Evolutionary conservation across 2,888 invertebrate genomes (phyloP), one percentile per base, ranked within the genome.

Genomic region (Encarsia formosa): DNA sequence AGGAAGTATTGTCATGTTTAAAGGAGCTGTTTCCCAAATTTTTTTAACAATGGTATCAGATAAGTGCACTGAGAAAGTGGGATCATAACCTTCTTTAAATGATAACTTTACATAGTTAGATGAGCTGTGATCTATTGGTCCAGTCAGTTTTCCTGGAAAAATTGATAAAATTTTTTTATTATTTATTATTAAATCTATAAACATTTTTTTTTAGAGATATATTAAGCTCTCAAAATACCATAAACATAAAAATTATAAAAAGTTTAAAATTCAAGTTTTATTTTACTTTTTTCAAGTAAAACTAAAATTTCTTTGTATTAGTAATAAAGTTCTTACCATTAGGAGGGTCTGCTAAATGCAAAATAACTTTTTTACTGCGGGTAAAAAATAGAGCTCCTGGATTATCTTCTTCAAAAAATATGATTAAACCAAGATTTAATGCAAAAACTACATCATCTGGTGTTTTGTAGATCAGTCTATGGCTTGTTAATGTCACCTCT

Each of bases 401-500:
- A 61, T 82, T 82, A 72, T 92, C 91, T 69, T 92, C 91, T 75
- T 91, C 90, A 18, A 87, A 77, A 54, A 84, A 87, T 47, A 88
- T 80, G 16, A 93, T 79, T 65, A 87, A 82, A 58, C 80, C 79
- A 45, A 93, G 76, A 9, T 47, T 34, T 34, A 57, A 38, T 48
- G 84, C 81, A 37, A 95, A 74, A 13, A 85, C 82, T 16, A 90
- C 72, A 64, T 86, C 85, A 16, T 86, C 87, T 11, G 85, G 83
- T 58, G 82, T 83, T 4, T 84, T 87, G 92, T 94, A 95, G 52
- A 93, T 77, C 52, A 94, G 76, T 57, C 91, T 81, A 68, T 91
- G 90, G n/a, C 85, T 86, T 5, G 94, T 92, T 40, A 94, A 74
- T 3, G 86, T 81, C 23, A 92, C 74, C 75, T 88, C 87, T 5